Conservation (phyloP, 2,888 invertebrate species). For the Hylaea fasciaria region DNA sequence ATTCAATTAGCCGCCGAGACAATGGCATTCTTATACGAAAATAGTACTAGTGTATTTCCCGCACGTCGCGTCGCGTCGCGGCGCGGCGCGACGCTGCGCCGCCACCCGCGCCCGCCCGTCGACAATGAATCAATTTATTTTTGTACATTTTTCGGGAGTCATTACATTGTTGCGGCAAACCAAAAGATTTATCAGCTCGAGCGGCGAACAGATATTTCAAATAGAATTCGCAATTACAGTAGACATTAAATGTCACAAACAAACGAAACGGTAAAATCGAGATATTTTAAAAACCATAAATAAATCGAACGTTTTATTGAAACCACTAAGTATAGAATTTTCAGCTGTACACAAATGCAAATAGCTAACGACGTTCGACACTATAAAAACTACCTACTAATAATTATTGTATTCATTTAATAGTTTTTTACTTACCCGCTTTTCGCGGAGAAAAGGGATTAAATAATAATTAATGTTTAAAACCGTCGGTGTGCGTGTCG, state of each 20-base stretch:
- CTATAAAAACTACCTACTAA: too few species aligned
- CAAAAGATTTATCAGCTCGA: slow-evolving; percentile 33
- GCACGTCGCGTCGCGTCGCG: neutral
- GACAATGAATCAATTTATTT: slow-evolving; percentile 30
- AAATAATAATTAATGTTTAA: too few species aligned
- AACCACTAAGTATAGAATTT: too few species aligned
- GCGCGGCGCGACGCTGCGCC: slow-evolving; percentile 3
- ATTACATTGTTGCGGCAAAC: slow-evolving; percentile 38
- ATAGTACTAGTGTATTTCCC: slow-evolving; percentile 28
- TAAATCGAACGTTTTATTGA: neutral
- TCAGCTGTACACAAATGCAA: too few species aligned
- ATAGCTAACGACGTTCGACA: too few species aligned
- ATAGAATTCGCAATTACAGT: neutral
- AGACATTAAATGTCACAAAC: neutral
- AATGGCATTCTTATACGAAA: slow-evolving; percentile 42
- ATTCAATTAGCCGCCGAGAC: slow-evolving; percentile 38
- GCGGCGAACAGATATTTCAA: slow-evolving; percentile 13
- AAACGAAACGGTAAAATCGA: slow-evolving; percentile 1
- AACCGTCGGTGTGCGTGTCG: slow-evolving; percentile 14
- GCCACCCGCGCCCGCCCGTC: neutral
- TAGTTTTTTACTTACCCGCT: too few species aligned
- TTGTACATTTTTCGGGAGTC: slow-evolving; percentile 29
- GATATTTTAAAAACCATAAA: neutral
- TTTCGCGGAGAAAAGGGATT: too few species aligned
- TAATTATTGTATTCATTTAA: too few species aligned